A percentile compares a stretch with the other conserved stretches of the same genome.
Conservation (phyloP, 2,797 vertebrate genomes). For the Acanthornis magna region DNA sequence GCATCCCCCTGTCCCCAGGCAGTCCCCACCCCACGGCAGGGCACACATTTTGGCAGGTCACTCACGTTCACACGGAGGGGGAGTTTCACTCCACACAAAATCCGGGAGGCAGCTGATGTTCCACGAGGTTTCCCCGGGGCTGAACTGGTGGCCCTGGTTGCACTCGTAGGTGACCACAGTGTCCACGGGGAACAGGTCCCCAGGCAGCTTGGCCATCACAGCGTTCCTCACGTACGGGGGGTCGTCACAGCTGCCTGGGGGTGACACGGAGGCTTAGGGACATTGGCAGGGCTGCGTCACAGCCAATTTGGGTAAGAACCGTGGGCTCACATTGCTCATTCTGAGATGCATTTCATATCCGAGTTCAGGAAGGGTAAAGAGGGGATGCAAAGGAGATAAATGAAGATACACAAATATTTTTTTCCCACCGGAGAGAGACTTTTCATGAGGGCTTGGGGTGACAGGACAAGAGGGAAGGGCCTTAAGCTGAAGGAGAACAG, state of each 20-base stretch:
- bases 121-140: accelerated
- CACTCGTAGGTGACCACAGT: conserved; percentile 21
- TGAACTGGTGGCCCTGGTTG: background rate
- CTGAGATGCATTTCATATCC: background rate
- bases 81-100: background rate
- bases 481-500: background rate
- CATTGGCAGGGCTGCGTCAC: accelerated
- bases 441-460: background rate
- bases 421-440: background rate
- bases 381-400: background rate
- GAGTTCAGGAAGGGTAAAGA: background rate
- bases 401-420: accelerated
- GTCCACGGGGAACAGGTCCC: conserved; percentile 19
- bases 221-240: background rate
- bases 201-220: background rate
- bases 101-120: background rate
- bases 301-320: background rate
- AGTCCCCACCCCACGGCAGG: background rate
- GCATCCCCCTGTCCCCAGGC: background rate
- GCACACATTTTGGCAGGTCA: accelerated
- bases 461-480: background rate
- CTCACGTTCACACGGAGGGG: background rate
- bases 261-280: background rate
- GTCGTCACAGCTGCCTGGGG: conserved; percentile 32
- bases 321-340: accelerated